Percentiles rank a stretch among this genome's conserved stretches.
These are phyloP conservation scores for Orestias chungarensis DNA, from an alignment of 2,797 vertebrate species.

Conservation along the genomic window DNA sequence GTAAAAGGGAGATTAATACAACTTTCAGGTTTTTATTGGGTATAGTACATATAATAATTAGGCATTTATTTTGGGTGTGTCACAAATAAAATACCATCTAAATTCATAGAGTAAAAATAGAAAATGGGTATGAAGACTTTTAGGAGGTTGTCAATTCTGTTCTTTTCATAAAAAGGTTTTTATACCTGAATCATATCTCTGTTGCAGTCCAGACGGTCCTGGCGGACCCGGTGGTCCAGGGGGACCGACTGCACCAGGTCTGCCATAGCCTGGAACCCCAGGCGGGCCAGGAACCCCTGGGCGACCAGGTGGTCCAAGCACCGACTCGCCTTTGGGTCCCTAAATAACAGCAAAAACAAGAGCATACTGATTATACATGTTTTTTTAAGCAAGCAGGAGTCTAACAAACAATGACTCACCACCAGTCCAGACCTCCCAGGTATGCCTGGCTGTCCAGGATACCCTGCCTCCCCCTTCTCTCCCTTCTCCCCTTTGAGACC, in stretches of 20 bases:
- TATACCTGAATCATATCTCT: constrained; percentile 83
- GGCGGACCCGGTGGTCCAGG: constrained; percentile 86
- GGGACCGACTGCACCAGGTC: constrained; percentile 84
- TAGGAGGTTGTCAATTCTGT: too few relatives aligned
- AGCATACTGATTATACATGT: neutral
- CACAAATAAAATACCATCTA: too few relatives aligned
- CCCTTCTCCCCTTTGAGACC: constrained; percentile 83
- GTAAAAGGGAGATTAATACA: too few relatives aligned
- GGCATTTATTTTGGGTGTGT: too few relatives aligned
- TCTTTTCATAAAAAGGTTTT: neutral
- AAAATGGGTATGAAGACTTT: too few relatives aligned
- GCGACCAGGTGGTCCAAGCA: constrained; percentile 85
- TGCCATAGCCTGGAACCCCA: constrained; percentile 88
- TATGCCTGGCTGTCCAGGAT: constrained; percentile 79
- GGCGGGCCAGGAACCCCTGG: constrained; percentile 88
- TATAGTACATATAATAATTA: too few relatives aligned
- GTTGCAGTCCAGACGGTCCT: constrained; percentile 80
- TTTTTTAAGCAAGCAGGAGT: neutral
- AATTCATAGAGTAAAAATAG: too few relatives aligned
- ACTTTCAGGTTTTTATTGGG: too few relatives aligned
- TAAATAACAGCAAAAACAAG: constrained; percentile 50
- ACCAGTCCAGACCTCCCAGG: constrained; percentile 84
- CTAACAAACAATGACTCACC: constrained; percentile 76
- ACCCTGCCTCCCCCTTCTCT: constrained; percentile 84
- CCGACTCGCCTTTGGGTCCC: constrained; percentile 91